Percentiles rank a stretch among this genome's conserved stretches.
Evolutionary conservation across 2,888 invertebrate genomes (phyloP).

Genomic region (Zaprionus obscuricornis): DNA sequence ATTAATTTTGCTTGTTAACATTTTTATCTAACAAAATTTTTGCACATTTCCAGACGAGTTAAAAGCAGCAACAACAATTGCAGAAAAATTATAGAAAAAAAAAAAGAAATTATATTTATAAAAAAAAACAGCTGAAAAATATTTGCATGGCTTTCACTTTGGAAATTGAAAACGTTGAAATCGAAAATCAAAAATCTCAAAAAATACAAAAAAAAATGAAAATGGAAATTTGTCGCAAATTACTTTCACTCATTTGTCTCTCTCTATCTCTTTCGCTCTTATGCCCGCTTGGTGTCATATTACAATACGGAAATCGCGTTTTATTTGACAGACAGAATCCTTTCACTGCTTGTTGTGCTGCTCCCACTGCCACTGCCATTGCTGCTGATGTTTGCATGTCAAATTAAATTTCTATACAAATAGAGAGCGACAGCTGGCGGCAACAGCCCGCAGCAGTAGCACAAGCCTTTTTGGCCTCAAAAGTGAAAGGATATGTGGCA

Average conservation of each 20-base stretch:
- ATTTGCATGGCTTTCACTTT: constrained; percentile 78
- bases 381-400: constrained; percentile 74
- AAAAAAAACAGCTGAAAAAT: constrained; percentile 56
- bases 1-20: constrained; percentile 76
- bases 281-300: constrained; percentile 41
- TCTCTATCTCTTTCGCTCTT: too few relatives aligned
- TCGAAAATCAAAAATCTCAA: too few relatives aligned
- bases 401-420: constrained; percentile 77
- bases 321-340: constrained; percentile 54
- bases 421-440: constrained; percentile 43
- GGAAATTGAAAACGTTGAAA: constrained; percentile 35
- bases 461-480: constrained; percentile 54
- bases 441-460: constrained; percentile 70
- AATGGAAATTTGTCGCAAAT: constrained; percentile 74
- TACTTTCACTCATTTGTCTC: constrained; percentile 65
- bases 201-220: constrained; percentile 21
- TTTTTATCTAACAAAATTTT: constrained; percentile 63
- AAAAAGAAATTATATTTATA: constrained; percentile 16
- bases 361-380: neutral
- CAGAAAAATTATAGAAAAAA: constrained; percentile 9
- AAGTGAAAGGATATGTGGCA: constrained; percentile 51
- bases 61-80: neutral
- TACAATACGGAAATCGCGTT: constrained; percentile 43
- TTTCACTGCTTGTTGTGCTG: constrained; percentile 49
- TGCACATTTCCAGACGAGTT: constrained; percentile 33